A percentile compares a stretch with the other conserved stretches of the same genome.
Conservation (phyloP, 2,797 vertebrate species). For the Rhincodon typus region DNA sequence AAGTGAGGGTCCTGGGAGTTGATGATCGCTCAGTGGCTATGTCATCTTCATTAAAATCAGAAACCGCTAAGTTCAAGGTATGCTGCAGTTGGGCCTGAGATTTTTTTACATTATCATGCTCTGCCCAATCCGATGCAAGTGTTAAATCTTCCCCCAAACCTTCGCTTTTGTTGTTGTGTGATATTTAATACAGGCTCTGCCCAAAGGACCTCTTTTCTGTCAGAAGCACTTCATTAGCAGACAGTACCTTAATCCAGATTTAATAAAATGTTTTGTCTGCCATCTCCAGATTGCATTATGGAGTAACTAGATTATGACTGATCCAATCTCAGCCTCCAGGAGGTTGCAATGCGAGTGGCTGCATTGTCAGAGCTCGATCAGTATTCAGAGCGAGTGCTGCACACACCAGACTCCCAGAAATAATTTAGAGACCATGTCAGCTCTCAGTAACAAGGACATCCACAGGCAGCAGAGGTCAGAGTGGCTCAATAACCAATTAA, state of each 20-base stretch:
- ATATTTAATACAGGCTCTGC: background rate
- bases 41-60: background rate
- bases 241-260: background rate
- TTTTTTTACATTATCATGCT: background rate
- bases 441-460: conserved; percentile 17
- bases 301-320: conserved; percentile 5
- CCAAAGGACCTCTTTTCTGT: background rate
- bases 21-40: background rate
- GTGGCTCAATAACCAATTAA: background rate
- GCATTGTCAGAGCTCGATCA: background rate
- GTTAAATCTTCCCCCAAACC: background rate
- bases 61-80: background rate
- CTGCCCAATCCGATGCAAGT: background rate
- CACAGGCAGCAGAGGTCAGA: conserved; percentile 19
- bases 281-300: background rate
- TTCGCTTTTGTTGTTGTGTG: background rate
- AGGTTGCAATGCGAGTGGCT: background rate
- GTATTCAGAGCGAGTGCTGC: background rate
- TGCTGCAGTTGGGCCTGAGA: background rate
- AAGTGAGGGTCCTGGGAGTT: background rate
- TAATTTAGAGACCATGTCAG: background rate
- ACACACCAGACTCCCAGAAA: background rate
- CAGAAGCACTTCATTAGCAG: background rate
- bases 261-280: conserved; percentile 19
- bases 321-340: background rate